These are phyloP conservation scores for Lepilemur ruficaudatus DNA, from an alignment of 2,797 vertebrate species.

Conservation along the genomic window DNA sequence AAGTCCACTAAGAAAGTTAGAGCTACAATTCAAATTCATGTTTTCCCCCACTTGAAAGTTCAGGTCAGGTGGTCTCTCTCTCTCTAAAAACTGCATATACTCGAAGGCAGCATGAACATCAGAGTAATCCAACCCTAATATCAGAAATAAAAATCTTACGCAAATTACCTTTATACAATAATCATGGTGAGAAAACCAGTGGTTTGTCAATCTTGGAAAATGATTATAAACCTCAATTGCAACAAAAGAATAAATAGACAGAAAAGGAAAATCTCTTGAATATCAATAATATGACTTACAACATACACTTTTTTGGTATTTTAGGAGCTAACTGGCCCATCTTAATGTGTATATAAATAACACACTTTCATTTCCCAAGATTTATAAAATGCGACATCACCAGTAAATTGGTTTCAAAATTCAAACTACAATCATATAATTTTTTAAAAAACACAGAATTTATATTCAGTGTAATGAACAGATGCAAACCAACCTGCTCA, in stretches of 20 bases:
- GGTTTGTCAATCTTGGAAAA: not conserved
- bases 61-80: not conserved
- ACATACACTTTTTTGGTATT: not conserved
- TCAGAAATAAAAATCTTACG: not conserved
- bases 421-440: not conserved
- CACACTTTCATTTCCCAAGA: slow-evolving; percentile 23
- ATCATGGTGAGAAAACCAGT: not conserved
- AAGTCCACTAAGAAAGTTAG: not conserved
- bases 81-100: not conserved
- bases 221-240: not conserved
- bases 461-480: slow-evolving; percentile 42
- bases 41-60: not conserved
- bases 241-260: not conserved
- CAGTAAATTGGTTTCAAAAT: slow-evolving; percentile 35
- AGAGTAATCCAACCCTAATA: not conserved
- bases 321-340: not conserved
- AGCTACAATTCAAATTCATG: not conserved
- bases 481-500: not conserved
- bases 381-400: not conserved
- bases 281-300: not conserved
- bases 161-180: not conserved
- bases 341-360: not conserved
- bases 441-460: not conserved
- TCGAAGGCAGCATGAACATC: not conserved
- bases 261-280: not conserved